Conservation (phyloP, 2,888 invertebrate genomes). For the Hipparchia semele region DNA sequence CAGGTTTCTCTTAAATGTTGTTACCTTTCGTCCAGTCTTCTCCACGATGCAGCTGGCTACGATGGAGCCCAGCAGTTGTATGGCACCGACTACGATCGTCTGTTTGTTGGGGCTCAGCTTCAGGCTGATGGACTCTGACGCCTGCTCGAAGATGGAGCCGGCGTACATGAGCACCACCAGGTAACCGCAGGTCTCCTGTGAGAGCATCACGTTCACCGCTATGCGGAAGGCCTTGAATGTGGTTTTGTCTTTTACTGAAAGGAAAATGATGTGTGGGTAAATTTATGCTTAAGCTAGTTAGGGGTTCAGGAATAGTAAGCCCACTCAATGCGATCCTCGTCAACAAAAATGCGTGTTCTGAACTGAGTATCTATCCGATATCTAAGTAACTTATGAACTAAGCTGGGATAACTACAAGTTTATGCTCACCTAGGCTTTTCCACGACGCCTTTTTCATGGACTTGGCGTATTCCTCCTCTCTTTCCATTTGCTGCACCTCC, state of each 20-base stretch:
- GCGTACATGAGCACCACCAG: slow-evolving; percentile 79
- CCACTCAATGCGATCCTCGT: too few species aligned
- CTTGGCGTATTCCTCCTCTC: slow-evolving; percentile 65
- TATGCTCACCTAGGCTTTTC: slow-evolving; percentile 66
- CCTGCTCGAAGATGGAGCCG: slow-evolving; percentile 75
- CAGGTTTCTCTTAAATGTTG: not conserved
- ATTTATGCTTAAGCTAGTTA: not conserved
- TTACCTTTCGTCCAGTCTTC: slow-evolving; percentile 74
- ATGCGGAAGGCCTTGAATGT: slow-evolving; percentile 77
- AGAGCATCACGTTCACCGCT: slow-evolving; percentile 75
- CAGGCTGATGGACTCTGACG: slow-evolving; percentile 70
- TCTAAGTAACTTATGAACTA: too few species aligned
- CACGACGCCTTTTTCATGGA: slow-evolving; percentile 68
- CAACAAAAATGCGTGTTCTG: too few species aligned
- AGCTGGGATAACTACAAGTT: too few species aligned
- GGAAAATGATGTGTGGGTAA: not conserved
- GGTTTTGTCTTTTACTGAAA: slow-evolving; percentile 72
- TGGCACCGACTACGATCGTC: slow-evolving; percentile 73
- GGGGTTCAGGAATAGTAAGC: too few species aligned
- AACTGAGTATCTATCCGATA: too few species aligned
- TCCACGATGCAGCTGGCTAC: slow-evolving; percentile 78
- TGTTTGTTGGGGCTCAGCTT: slow-evolving; percentile 76
- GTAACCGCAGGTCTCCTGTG: slow-evolving; percentile 77
- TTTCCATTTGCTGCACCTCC: slow-evolving; percentile 64
- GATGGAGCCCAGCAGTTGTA: slow-evolving; percentile 72